Evolutionary conservation across 2,113 vertebrate species (phyloP).

Genomic region (Cromileptes altivelis): DNA sequence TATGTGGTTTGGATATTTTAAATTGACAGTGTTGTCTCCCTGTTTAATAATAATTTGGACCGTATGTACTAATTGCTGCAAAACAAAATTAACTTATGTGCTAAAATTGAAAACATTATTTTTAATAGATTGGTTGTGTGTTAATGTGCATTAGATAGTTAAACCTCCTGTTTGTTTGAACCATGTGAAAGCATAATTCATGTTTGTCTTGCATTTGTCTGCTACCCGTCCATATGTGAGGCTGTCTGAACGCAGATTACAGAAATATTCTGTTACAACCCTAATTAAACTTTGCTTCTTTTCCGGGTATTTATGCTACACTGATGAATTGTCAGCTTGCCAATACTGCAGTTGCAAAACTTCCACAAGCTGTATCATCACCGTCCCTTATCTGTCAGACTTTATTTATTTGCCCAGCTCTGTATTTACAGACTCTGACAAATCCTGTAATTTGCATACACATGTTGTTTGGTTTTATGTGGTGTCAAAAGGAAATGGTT

Average conservation of each 20-base stretch:
- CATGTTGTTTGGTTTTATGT: slow-evolving; percentile 74
- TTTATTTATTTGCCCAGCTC: slow-evolving; percentile 66
- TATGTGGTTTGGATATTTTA: slow-evolving; percentile 2
- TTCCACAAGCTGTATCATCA: slow-evolving; percentile 44
- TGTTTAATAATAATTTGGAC: background rate
- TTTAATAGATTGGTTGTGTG: background rate
- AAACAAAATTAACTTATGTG: background rate
- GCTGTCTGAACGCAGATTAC: background rate
- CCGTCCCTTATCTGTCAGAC: slow-evolving; percentile 53
- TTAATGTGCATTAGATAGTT: background rate
- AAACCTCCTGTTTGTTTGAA: background rate
- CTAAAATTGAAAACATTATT: background rate
- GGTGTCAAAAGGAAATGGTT: slow-evolving; percentile 76
- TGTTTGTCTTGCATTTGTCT: background rate
- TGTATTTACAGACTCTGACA: slow-evolving; percentile 69
- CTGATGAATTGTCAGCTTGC: slow-evolving; percentile 31
- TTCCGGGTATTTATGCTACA: slow-evolving; percentile 19
- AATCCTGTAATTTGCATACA: slow-evolving; percentile 73
- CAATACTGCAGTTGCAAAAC: slow-evolving; percentile 28
- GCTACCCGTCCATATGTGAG: background rate
- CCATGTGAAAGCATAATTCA: background rate
- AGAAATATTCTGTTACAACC: background rate
- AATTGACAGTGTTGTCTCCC: background rate
- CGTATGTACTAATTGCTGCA: background rate
- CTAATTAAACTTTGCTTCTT: slow-evolving; percentile 22